These are phyloP conservation scores for Archocentrus centrarchus DNA, from an alignment of 2,113 vertebrate genomes.

Conservation along the genomic window DNA sequence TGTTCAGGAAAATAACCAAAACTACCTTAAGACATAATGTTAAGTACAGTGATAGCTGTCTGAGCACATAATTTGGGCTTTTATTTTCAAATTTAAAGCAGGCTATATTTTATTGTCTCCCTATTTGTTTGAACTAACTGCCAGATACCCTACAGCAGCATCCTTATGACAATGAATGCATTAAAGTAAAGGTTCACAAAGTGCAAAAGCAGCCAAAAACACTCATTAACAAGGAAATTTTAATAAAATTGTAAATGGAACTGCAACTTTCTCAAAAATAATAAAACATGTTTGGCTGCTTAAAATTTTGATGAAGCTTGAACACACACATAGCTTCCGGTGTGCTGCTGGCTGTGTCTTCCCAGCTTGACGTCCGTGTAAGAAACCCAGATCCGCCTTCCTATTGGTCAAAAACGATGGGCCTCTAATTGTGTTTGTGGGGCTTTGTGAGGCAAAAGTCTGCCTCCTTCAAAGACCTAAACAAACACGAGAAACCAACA, in stretches of 20 bases:
- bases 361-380: neutral
- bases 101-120: neutral
- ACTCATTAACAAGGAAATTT: too few relatives aligned
- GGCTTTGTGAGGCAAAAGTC: neutral
- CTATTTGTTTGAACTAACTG: neutral
- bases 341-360: neutral
- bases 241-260: too few relatives aligned
- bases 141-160: too few relatives aligned
- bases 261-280: too few relatives aligned
- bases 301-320: too few relatives aligned
- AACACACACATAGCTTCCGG: accelerated
- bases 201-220: too few relatives aligned
- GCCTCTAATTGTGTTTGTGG: neutral
- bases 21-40: too few relatives aligned
- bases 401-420: slow-evolving; percentile 49
- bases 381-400: neutral
- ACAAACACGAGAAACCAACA: neutral
- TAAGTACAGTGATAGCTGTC: too few relatives aligned
- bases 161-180: neutral
- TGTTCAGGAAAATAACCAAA: too few relatives aligned
- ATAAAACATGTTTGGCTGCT: too few relatives aligned
- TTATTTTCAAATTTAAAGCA: too few relatives aligned
- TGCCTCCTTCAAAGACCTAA: slow-evolving; percentile 22
- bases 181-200: neutral
- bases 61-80: too few relatives aligned